Conservation (phyloP, 2,113 vertebrate genomes). For the Notarius quadriscutis region DNA sequence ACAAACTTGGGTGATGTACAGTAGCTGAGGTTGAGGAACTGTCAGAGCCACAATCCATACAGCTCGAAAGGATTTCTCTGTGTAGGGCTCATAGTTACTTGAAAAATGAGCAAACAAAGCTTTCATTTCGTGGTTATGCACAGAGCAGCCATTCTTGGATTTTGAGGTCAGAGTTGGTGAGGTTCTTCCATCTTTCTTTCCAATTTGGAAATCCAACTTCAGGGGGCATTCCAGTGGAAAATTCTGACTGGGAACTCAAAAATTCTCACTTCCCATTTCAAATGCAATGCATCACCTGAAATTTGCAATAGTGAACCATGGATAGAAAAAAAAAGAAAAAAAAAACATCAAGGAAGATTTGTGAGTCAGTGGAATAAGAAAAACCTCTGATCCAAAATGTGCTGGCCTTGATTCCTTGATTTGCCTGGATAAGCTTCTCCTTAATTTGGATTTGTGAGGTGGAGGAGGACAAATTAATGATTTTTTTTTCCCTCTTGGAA, state of each 20-base stretch:
- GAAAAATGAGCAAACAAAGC: too few relatives aligned
- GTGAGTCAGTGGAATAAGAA: background rate
- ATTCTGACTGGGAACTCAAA: too few relatives aligned
- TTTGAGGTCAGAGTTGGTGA: too few relatives aligned
- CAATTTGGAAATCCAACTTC: too few relatives aligned
- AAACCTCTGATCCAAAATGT: background rate
- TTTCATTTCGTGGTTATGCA: too few relatives aligned
- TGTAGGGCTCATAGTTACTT: background rate
- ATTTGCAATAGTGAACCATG: background rate
- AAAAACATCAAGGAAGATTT: background rate
- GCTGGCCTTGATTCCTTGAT: constrained; percentile 65
- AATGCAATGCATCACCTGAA: too few relatives aligned
- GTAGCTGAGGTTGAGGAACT: background rate
- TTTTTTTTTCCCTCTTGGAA: constrained; percentile 70
- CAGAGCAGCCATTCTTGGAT: too few relatives aligned
- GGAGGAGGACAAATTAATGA: constrained; percentile 72
- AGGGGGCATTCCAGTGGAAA: too few relatives aligned
- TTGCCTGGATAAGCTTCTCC: constrained; percentile 64
- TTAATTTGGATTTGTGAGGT: constrained; percentile 75
- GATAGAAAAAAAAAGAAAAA: background rate
- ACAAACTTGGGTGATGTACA: background rate
- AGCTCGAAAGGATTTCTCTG: too few relatives aligned
- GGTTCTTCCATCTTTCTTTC: too few relatives aligned
- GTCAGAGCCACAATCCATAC: too few relatives aligned
- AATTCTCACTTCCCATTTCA: too few relatives aligned